A percentile compares a stretch with the other conserved stretches of the same genome.
Conservation (phyloP, 2,888 invertebrate species). For the Tethea ocularis region DNA sequence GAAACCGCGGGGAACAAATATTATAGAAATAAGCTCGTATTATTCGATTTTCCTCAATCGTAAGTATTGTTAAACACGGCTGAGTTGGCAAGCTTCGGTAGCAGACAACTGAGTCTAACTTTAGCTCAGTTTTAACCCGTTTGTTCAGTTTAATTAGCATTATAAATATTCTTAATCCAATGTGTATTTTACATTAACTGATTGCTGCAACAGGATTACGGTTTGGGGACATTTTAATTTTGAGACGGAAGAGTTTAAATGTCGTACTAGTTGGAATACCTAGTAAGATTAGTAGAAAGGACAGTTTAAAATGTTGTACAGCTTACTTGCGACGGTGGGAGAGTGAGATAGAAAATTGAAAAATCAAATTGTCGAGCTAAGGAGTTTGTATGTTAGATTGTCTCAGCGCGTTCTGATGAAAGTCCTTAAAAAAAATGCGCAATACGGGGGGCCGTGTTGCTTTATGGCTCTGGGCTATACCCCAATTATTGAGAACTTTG, state of each 20-base stretch:
- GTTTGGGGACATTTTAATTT: neutral
- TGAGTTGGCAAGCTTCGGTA: neutral
- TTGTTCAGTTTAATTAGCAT: neutral
- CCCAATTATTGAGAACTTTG: no score
- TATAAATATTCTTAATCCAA: slow-evolving; percentile 3
- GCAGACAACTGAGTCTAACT: neutral
- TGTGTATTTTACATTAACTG: slow-evolving; percentile 1
- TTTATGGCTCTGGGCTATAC: no score
- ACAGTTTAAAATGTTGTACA: no score
- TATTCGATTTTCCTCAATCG: neutral
- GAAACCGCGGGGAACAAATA: no score
- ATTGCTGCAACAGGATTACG: neutral
- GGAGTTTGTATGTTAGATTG: no score
- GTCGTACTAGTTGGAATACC: neutral
- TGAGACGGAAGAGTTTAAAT: neutral
- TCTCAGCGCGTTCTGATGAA: no score
- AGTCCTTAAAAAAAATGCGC: no score
- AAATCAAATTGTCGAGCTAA: no score
- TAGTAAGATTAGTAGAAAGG: no score
- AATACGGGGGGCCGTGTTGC: no score
- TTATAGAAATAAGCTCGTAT: neutral
- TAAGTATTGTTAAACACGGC: neutral
- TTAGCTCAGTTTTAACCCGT: neutral
- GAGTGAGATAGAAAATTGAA: no score
- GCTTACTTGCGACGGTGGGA: no score